These are phyloP conservation scores for Pelvicachromis taeniatus DNA, from an alignment of 2,113 vertebrate species.

Conservation along the genomic window DNA sequence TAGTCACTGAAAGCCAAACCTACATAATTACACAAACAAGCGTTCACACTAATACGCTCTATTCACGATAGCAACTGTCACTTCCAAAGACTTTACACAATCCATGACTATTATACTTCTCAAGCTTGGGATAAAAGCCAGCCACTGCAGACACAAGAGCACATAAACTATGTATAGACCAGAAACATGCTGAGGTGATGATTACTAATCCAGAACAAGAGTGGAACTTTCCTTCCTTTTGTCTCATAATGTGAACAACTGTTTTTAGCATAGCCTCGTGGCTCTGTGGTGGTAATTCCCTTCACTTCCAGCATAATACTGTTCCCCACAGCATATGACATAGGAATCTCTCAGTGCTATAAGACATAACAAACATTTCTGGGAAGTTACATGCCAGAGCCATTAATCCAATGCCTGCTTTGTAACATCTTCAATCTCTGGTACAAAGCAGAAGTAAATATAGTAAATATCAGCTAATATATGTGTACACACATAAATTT, in stretches of 20 bases:
- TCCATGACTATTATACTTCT: neutral
- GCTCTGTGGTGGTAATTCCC: neutral
- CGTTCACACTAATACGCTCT: neutral
- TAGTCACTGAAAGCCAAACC: neutral
- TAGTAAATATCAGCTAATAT: neutral
- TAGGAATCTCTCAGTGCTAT: conserved; percentile 58
- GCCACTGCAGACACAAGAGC: neutral
- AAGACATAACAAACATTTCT: conserved; percentile 52
- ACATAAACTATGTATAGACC: neutral
- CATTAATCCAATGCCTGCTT: neutral
- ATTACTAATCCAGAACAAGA: neutral
- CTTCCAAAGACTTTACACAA: neutral
- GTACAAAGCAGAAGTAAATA: neutral
- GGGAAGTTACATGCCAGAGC: neutral
- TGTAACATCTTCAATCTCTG: neutral
- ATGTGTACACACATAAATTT: neutral
- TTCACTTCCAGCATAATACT: neutral
- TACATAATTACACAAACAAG: neutral
- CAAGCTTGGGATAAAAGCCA: neutral
- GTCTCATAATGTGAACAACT: neutral
- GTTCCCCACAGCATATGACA: conserved; percentile 18
- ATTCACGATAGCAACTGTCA: neutral
- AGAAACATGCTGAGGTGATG: neutral
- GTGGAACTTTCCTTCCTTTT: neutral
- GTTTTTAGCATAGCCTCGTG: neutral